These are phyloP conservation scores for Gallinago nigripennis DNA, from an alignment of 2,797 vertebrate genomes.

Conservation along the genomic window DNA sequence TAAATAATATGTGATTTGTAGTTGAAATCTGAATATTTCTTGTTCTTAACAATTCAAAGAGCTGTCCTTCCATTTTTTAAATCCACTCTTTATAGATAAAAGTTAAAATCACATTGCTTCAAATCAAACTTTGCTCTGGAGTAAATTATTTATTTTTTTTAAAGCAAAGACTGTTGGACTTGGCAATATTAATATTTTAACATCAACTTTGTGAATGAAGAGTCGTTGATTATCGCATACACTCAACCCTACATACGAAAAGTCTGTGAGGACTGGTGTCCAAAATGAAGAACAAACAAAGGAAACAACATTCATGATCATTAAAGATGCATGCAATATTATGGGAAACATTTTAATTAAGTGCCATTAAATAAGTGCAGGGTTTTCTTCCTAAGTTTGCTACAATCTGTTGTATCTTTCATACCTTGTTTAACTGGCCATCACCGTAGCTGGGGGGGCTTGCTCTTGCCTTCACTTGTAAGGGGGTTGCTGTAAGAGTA, in stretches of 20 bases:
- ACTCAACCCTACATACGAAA: not conserved
- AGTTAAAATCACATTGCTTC: not conserved
- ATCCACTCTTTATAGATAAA: slow-evolving; percentile 16
- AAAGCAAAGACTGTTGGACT: not conserved
- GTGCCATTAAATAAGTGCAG: slow-evolving; percentile 20
- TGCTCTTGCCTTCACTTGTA: not conserved
- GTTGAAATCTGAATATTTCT: not conserved
- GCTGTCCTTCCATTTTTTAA: not conserved
- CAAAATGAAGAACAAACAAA: not conserved
- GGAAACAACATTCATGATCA: not conserved
- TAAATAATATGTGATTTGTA: slow-evolving; percentile 1
- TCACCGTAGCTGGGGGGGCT: rapidly evolving
- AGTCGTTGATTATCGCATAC: not conserved
- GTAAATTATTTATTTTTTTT: not conserved
- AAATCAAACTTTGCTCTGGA: not conserved
- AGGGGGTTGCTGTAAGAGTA: not conserved
- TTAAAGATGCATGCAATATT: slow-evolving; percentile 49
- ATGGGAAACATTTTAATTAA: slow-evolving; percentile 30
- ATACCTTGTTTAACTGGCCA: not conserved
- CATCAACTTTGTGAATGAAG: not conserved
- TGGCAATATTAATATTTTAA: slow-evolving; percentile 2
- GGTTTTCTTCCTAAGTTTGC: not conserved
- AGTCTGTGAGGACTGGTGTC: not conserved
- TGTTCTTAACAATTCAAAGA: not conserved
- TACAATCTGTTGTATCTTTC: not conserved